Evolutionary conservation across 2,113 vertebrate genomes (phyloP).

Genomic region (Narcine bancroftii): DNA sequence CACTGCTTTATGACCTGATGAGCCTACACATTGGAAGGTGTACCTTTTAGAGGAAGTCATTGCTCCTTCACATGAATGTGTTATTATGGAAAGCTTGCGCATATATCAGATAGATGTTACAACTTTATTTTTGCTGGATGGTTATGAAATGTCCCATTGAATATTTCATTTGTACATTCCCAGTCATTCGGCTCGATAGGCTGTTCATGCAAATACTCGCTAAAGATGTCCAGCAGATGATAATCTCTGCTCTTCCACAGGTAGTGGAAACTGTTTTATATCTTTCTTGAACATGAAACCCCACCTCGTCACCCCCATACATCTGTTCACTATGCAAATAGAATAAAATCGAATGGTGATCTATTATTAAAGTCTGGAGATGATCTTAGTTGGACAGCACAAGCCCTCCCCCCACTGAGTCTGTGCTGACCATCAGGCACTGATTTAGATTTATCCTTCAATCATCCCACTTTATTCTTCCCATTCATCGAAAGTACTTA

Average conservation of each 20-base stretch:
- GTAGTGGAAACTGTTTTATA: background rate
- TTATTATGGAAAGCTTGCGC: background rate
- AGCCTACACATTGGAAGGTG: background rate
- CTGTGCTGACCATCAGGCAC: no score
- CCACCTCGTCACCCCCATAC: no score
- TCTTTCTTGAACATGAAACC: background rate
- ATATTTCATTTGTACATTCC: slow-evolving; percentile 1
- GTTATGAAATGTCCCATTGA: background rate
- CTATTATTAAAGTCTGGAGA: no score
- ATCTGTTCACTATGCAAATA: no score
- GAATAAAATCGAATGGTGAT: no score
- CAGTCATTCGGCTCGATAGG: background rate
- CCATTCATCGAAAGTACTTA: no score
- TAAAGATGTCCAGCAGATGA: background rate
- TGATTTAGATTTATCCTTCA: no score
- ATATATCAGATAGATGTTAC: background rate
- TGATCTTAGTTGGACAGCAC: no score
- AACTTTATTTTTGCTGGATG: background rate
- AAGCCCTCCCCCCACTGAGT: no score
- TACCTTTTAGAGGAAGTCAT: background rate
- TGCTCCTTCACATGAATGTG: background rate
- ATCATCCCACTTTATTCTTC: no score
- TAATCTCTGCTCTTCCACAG: background rate
- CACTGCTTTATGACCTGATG: background rate
- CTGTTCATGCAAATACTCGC: background rate